These are phyloP conservation scores for Thymelicus acteon DNA, from an alignment of 2,888 invertebrate genomes.

Conservation along the genomic window DNA sequence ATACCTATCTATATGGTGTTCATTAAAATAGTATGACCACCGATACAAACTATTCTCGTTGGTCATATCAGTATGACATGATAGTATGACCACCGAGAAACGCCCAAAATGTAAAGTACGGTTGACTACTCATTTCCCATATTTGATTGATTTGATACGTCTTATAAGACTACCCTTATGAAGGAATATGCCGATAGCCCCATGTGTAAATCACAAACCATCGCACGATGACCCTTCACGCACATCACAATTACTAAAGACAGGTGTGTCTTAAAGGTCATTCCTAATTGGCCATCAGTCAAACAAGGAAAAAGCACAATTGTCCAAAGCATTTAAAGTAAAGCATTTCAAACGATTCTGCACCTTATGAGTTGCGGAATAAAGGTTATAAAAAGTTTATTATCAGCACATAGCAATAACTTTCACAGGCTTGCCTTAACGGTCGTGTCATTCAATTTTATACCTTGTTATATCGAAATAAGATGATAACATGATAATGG, in stretches of 20 bases:
- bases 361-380: conserved; percentile 3
- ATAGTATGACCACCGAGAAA: too few relatives aligned
- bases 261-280: conserved; percentile 45
- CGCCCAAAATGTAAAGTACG: too few relatives aligned
- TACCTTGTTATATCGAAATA: conserved; percentile 18
- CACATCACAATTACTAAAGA: conserved; percentile 42
- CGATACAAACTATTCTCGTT: too few relatives aligned
- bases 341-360: neutral
- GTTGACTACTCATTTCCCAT: conserved; percentile 16
- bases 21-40: too few relatives aligned
- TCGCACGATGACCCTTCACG: conserved; percentile 44
- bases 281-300: conserved; percentile 42
- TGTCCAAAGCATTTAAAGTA: neutral
- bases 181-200: conserved; percentile 9
- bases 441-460: conserved; percentile 29
- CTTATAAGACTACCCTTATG: conserved; percentile 2
- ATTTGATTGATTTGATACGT: neutral
- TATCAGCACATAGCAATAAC: neutral
- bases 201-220: conserved; percentile 32
- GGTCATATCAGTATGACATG: too few relatives aligned
- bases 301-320: conserved; percentile 18
- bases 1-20: too few relatives aligned
- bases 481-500: conserved; percentile 13
- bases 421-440: conserved; percentile 10
- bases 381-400: neutral